These are phyloP conservation scores for Kryptopterus vitreolus DNA, from an alignment of 2,797 vertebrate genomes.

Conservation along the genomic window DNA sequence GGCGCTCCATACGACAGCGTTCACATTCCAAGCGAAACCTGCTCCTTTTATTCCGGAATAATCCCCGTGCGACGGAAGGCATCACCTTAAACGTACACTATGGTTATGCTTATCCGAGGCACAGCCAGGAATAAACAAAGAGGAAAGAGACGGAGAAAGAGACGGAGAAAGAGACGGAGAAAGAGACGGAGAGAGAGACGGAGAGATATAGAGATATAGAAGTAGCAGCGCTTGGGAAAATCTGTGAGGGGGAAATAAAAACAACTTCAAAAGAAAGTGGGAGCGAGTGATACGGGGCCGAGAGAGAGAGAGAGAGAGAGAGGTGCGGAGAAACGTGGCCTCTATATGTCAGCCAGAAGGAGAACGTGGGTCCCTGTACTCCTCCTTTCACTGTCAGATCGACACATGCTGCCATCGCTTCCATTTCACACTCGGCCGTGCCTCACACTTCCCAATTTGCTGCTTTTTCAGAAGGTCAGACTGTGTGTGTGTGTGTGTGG, in stretches of 20 bases:
- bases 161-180: not conserved
- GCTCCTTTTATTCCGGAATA: too few relatives aligned
- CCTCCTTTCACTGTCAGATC: slow-evolving; percentile 47
- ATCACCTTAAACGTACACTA: not conserved
- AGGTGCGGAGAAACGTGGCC: slow-evolving; percentile 21
- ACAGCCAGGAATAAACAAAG: not conserved
- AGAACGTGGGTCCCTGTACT: slow-evolving; percentile 29
- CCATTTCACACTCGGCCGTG: slow-evolving; percentile 57
- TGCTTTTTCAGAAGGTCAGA: slow-evolving; percentile 3
- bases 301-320: too few relatives aligned
- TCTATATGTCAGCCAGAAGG: slow-evolving; percentile 33
- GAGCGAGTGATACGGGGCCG: not conserved
- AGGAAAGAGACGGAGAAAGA: too few relatives aligned
- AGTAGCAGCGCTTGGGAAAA: too few relatives aligned
- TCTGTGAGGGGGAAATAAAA: not conserved
- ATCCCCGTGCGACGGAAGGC: too few relatives aligned
- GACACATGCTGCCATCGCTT: slow-evolving; percentile 41
- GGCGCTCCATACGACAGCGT: too few relatives aligned
- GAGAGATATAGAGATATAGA: not conserved
- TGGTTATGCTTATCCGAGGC: not conserved
- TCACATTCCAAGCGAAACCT: too few relatives aligned
- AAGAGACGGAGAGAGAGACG: not conserved
- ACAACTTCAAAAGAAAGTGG: slow-evolving; percentile 9
- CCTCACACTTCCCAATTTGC: slow-evolving; percentile 48
- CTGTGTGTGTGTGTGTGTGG: slow-evolving; percentile 25